Percentiles rank a stretch among this genome's conserved stretches.
phyloP scores from a whole-genome alignment of 2,113 vertebrate species.

The Lutjanus erythropterus region DNA sequence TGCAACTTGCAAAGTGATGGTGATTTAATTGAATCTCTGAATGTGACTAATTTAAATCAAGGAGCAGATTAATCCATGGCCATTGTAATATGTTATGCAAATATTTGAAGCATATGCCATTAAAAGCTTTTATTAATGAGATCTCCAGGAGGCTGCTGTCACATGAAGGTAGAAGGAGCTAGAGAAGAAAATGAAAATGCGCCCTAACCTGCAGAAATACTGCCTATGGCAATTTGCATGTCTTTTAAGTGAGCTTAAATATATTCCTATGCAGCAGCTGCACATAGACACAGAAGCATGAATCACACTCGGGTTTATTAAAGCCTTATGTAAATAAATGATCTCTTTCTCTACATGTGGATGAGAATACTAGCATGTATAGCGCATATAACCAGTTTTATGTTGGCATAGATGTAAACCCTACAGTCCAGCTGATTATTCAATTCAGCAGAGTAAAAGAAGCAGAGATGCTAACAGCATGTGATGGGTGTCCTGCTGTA shows the following conservation, averaged over 20 bases:
- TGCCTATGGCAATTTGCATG: constrained; percentile 7
- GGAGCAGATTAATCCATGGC: constrained; percentile 58
- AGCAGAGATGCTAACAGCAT: constrained; percentile 66
- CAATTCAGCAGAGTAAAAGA: constrained; percentile 56
- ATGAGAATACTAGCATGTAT: background rate
- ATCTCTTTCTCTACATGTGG: background rate
- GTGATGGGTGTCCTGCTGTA: constrained; percentile 75
- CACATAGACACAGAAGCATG: constrained; percentile 4
- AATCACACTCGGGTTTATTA: constrained; percentile 11
- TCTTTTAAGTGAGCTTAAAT: constrained; percentile 29
- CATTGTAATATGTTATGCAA: constrained; percentile 74
- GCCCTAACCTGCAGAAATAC: constrained; percentile 41
- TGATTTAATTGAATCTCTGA: constrained; percentile 77
- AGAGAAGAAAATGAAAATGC: constrained; percentile 24
- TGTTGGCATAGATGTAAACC: background rate
- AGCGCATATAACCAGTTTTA: constrained; percentile 36
- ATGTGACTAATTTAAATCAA: constrained; percentile 77
- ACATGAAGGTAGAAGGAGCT: background rate
- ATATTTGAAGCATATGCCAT: constrained; percentile 67
- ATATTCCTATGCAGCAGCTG: constrained; percentile 29
- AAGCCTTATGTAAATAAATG: constrained; percentile 1
- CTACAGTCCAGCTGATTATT: constrained; percentile 41
- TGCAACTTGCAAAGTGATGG: constrained; percentile 68
- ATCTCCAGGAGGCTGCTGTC: constrained; percentile 23
- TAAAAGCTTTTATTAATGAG: constrained; percentile 61